phyloP scores from a whole-genome alignment of 2,113 vertebrate species.

The Dermatemys mawii region DNA sequence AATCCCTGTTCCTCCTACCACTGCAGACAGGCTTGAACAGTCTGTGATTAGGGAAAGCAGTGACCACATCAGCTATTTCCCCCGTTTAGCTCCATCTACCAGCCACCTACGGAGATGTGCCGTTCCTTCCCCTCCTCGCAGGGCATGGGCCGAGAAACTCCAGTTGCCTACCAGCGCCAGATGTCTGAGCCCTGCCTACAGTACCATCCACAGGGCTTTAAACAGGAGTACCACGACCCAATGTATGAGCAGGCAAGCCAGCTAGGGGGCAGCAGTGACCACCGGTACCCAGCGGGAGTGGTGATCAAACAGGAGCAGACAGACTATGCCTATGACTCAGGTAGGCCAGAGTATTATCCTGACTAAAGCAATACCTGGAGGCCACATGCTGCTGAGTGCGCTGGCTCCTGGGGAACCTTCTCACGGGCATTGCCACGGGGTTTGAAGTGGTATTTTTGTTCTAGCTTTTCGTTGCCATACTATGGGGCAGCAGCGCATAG shows the following conservation, averaged over 20 bases:
- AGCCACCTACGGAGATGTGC: slow-evolving; percentile 85
- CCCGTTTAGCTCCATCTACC: slow-evolving; percentile 82
- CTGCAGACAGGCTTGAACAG: rapidly evolving
- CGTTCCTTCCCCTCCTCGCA: slow-evolving; percentile 85
- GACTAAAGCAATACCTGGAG: rapidly evolving
- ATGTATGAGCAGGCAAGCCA: slow-evolving; percentile 82
- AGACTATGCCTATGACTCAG: slow-evolving; percentile 90
- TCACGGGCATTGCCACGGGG: rapidly evolving
- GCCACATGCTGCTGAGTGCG: rapidly evolving
- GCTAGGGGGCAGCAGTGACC: slow-evolving; percentile 67
- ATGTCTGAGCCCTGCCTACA: slow-evolving; percentile 88
- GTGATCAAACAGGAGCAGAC: slow-evolving; percentile 94
- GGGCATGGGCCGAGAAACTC: slow-evolving; percentile 82
- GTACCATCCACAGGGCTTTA: slow-evolving; percentile 91
- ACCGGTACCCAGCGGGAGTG: slow-evolving; percentile 85
- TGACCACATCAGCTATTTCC: neutral
- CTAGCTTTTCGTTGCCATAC: neutral
- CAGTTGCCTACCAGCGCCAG: slow-evolving; percentile 82
- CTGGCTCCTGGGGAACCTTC: neutral
- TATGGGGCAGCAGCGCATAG: neutral
- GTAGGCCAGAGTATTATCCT: slow-evolving; percentile 72
- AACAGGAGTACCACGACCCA: slow-evolving; percentile 91
- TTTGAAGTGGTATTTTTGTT: neutral
- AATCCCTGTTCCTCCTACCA: neutral
- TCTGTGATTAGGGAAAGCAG: neutral